These are phyloP conservation scores for Remorina albescens DNA, from an alignment of 2,797 vertebrate species.

Conservation along the genomic window DNA sequence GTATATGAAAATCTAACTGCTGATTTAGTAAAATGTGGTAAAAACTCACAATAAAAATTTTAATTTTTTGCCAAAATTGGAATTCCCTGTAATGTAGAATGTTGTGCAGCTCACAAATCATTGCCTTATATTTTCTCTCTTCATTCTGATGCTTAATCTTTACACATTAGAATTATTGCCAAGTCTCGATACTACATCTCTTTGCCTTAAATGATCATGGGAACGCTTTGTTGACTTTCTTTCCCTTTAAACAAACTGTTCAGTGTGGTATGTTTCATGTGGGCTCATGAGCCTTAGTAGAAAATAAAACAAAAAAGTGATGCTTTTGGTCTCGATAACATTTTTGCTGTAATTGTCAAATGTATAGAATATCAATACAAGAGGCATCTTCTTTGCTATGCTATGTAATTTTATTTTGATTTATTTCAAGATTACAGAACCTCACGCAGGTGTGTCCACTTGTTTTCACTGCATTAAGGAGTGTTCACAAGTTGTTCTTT, in stretches of 20 bases:
- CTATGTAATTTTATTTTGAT: too few relatives aligned
- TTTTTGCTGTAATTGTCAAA: too few relatives aligned
- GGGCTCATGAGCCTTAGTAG: constrained; percentile 30
- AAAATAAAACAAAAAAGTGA: constrained; percentile 58
- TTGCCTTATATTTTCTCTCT: constrained; percentile 1
- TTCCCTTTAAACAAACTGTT: constrained; percentile 13
- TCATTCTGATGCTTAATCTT: not conserved
- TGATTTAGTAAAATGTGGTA: not conserved
- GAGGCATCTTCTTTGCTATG: too few relatives aligned
- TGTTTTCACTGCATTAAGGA: not conserved
- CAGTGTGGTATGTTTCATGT: constrained; percentile 20
- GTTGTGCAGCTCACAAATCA: not conserved
- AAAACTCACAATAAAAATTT: not conserved
- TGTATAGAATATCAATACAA: too few relatives aligned
- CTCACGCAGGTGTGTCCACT: not conserved
- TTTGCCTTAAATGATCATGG: constrained; percentile 46
- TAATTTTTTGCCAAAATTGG: not conserved
- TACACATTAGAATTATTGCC: not conserved
- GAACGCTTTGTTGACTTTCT: constrained; percentile 19
- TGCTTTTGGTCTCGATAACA: not conserved
- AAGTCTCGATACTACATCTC: constrained; percentile 2
- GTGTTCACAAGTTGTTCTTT: not conserved
- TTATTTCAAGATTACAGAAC: not conserved
- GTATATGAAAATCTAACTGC: not conserved
- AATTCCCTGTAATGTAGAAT: not conserved